phyloP scores from a whole-genome alignment of 1,140 invertebrate genomes.

The Drosophila persimilis region DNA sequence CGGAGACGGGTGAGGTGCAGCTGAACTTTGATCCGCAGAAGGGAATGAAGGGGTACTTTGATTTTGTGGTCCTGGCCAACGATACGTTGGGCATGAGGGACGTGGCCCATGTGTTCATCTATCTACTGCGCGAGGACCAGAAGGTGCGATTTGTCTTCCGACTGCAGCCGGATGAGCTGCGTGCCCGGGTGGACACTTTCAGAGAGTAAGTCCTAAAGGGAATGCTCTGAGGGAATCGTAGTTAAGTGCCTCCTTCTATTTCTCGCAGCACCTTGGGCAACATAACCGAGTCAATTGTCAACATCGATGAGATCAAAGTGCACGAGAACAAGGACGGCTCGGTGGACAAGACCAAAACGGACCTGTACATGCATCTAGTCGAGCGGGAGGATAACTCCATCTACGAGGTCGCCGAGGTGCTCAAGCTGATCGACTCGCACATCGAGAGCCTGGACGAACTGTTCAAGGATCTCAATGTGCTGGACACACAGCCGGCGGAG shows the following conservation, averaged over 20 bases:
- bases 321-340: conserved; percentile 96
- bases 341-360: conserved; percentile 96
- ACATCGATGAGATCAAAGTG: conserved; percentile 95
- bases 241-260: not conserved
- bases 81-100: conserved; percentile 92
- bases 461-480: conserved; percentile 96
- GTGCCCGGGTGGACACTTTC: conserved; percentile 90
- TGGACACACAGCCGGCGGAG: conserved; percentile 93
- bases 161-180: conserved; percentile 92
- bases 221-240: not conserved
- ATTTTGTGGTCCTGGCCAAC: conserved; percentile 94
- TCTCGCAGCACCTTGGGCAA: conserved; percentile 88
- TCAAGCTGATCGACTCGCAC: conserved; percentile 94
- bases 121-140: conserved; percentile 95
- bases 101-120: conserved; percentile 93
- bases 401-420: conserved; percentile 92
- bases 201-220: conserved; percentile 86
- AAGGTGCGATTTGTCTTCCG: conserved; percentile 95
- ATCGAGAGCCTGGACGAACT: conserved; percentile 94
- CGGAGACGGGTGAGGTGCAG: conserved; percentile 90
- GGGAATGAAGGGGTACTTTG: conserved; percentile 98
- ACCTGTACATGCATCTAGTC: conserved; percentile 96
- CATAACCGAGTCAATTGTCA: conserved; percentile 95
- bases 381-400: conserved; percentile 95
- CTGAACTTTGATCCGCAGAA: conserved; percentile 98